Evolutionary conservation across 2,113 vertebrate species (phyloP).

Genomic region (Ciconia maguari): DNA sequence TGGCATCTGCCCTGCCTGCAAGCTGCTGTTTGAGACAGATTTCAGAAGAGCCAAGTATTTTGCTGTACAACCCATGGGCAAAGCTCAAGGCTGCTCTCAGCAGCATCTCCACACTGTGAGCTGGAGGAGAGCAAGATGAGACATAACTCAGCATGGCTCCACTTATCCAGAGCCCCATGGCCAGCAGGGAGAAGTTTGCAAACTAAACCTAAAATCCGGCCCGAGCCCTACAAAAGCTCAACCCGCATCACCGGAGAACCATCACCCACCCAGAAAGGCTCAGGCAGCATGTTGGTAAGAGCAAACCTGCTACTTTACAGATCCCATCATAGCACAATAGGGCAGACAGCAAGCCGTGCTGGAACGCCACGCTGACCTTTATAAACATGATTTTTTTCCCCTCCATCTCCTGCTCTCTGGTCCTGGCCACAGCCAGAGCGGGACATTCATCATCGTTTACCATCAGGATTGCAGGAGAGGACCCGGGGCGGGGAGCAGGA

Average conservation of each 20-base stretch:
- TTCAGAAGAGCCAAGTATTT: background rate
- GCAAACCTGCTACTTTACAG: background rate
- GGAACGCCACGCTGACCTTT: background rate
- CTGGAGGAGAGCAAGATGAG: background rate
- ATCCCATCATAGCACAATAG: background rate
- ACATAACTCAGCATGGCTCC: fast-evolving
- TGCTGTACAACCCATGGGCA: fast-evolving
- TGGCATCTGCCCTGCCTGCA: no score
- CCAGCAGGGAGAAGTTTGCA: background rate
- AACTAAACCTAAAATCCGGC: background rate
- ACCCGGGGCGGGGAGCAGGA: background rate
- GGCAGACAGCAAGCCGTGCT: background rate
- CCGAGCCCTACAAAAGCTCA: background rate
- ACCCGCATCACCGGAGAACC: background rate
- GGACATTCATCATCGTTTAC: background rate
- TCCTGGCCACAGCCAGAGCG: background rate
- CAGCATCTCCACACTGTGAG: background rate
- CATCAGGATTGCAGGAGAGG: background rate
- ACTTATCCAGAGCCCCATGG: fast-evolving
- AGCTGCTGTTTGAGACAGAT: background rate
- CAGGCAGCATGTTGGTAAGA: fast-evolving
- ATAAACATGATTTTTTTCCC: background rate
- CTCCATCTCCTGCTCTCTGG: background rate
- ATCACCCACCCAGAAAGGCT: background rate
- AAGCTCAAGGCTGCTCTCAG: background rate